These are phyloP conservation scores for Hipposideros armiger DNA, from an alignment of 2,113 vertebrate genomes.

Conservation along the genomic window DNA sequence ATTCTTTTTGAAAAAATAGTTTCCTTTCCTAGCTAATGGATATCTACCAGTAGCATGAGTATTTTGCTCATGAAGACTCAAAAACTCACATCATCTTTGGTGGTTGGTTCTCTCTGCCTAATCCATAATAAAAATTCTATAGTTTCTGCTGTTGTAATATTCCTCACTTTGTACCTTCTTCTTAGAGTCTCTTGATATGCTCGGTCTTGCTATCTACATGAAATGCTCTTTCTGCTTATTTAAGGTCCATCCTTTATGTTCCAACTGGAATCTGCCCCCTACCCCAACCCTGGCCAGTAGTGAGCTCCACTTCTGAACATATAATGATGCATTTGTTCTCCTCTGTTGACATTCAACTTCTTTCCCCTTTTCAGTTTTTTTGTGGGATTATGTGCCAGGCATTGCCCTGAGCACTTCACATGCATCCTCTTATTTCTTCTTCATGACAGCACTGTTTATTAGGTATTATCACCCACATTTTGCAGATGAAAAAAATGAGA, in stretches of 20 bases:
- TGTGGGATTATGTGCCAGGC: background rate
- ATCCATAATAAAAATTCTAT: background rate
- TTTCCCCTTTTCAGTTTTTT: background rate
- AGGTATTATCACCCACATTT: background rate
- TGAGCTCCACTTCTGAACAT: background rate
- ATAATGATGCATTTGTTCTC: background rate
- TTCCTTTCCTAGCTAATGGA: background rate
- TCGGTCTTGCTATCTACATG: background rate
- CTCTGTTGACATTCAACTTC: background rate
- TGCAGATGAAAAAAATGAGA: background rate
- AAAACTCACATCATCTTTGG: background rate
- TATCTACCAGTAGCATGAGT: background rate
- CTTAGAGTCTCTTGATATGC: background rate
- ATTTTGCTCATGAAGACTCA: background rate
- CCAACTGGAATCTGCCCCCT: background rate
- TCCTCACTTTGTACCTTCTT: background rate
- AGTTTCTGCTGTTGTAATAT: background rate
- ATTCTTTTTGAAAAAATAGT: constrained; percentile 10
- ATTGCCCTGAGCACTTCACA: background rate
- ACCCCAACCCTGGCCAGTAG: background rate
- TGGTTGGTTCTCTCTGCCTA: background rate
- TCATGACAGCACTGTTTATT: background rate
- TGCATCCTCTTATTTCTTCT: constrained; percentile 15
- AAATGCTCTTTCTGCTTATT: background rate
- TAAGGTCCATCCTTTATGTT: background rate